Evolutionary conservation across 2,113 vertebrate genomes (phyloP), one percentile per base, ranked within the genome.

Genomic region (Oncorhynchus mykiss): DNA sequence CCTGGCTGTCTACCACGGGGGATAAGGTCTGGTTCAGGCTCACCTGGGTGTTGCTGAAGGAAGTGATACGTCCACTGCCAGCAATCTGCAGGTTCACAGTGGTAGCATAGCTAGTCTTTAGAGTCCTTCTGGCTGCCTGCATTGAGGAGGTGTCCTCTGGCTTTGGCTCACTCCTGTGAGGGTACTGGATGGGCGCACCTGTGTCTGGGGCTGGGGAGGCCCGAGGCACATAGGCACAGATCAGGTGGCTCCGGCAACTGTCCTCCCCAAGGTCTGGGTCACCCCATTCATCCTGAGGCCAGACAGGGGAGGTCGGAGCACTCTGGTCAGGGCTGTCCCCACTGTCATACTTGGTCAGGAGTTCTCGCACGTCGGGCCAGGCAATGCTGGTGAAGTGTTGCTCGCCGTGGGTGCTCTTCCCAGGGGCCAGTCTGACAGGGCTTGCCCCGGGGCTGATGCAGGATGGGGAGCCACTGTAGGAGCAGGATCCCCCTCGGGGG

Each of bases 11-110:
- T 16, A 84, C 51, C 8, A 49, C 85, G 82, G 94, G 74, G 13
- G 91, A 82, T 76, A 95, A 83, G 2, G 94, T 95, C 65, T 96
- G 96, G 57, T 94, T 95, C 49, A 97, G 79, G 78, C 95, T 94
- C 29, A 97, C 95, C 75, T 96, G 96, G 57, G 96, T 94, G 0
- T 94, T 96, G 81, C 95, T 96, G 20, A 95, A 95, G 1, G 93
- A 93, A 0, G 95, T 91, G 25, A 95, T 94, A 20, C 94, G 84
- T 0, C 96, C 95, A 3, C 95, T 95, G 0, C 96, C 94, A 0
- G 94, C 95, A 0, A 97, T 95, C 34, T 96, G 95, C 29, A 97
- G 93, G 83, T 95, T 97, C 25, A 97, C 95, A 0, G 95, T 96
- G 77, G 96, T 97, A 74, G 96, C 95, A 3, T 97, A 97, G 74